Base-by-base conservation (phyloP, 2,113 vertebrate genomes). In the Phyllostomus hastatus region DNA sequence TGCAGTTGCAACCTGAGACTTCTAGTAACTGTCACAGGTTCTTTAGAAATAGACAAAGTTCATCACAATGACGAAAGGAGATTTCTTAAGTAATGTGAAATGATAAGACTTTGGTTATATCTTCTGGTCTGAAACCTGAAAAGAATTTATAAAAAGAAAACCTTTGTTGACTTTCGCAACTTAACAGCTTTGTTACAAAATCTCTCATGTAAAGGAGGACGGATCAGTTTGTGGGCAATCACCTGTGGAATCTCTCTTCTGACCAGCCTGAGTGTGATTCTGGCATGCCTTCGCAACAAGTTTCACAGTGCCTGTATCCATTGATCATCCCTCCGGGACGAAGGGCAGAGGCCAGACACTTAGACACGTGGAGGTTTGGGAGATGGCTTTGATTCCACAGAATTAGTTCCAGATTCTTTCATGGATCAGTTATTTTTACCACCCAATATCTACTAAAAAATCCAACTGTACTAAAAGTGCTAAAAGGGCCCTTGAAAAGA, bases 1-100 rank as follows among this genome's bases (percentile, higher is more conserved):
- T 35, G 41, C 9, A 54, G 43, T 67, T 43, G 50, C 19, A 50
- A 80, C 5, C 41, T 15, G 48, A 84, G 15, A 54, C 46, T 67
- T 59, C 38, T 28, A 57, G 57, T n/a, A 81, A 95, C 6, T 76
- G 46, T 31, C 66, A 28, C 78, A 15, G 31, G 20, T 67, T 57
- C 41, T 88, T 96, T 50, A n/a, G 78, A 87, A 92, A 96, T 9
- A 90, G 28, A 90, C 12, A 57, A 84, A 85, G 22, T 86, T 96
- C 38, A 59, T 92, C 54, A 86, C n/a, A 78, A 73, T 57, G 15
- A 88, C 28, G 11, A 83, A 41, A 64, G 5, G 20, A 19, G 22
- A 48, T 91, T 85, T 91, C 5, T 59, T 72, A 73, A 94, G 20
- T 4, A 46, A 64, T 61, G 2, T 28, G 43, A 92, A 83, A 70